Percentiles rank a stretch among this genome's conserved stretches.
phyloP scores from a whole-genome alignment of 2,888 invertebrate genomes.

The Heteromurus nitidus region DNA sequence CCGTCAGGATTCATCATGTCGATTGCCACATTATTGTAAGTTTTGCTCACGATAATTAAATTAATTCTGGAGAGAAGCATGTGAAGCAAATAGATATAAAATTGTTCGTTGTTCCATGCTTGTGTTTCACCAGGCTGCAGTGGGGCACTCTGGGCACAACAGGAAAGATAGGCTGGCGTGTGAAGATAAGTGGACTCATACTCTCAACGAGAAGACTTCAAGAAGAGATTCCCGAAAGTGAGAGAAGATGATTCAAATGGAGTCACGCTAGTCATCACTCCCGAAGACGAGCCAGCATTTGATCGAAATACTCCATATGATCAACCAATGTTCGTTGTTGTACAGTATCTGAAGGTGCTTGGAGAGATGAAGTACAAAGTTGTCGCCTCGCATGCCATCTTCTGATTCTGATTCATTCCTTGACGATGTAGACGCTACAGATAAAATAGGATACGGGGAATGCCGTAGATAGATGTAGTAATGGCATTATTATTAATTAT shows the following conservation, averaged over 20 bases:
- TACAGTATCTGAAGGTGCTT: constrained; percentile 58
- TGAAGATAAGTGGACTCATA: constrained; percentile 69
- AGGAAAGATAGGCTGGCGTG: constrained; percentile 55
- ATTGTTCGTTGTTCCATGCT: neutral
- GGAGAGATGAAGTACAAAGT: constrained; percentile 64
- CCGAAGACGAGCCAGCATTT: constrained; percentile 65
- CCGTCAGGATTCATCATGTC: constrained; percentile 49
- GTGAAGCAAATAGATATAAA: neutral
- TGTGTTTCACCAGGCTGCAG: constrained; percentile 46
- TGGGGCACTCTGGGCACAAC: constrained; percentile 52
- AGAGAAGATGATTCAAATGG: constrained; percentile 59
- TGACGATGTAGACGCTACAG: constrained; percentile 66
- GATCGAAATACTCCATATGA: constrained; percentile 56
- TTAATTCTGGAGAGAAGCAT: too few species aligned
- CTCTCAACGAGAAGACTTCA: constrained; percentile 65
- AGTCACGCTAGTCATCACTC: constrained; percentile 43
- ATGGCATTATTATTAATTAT: neutral
- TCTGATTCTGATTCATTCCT: constrained; percentile 55
- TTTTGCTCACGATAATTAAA: neutral
- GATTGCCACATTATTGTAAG: constrained; percentile 60
- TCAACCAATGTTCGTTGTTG: constrained; percentile 64
- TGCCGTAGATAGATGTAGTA: constrained; percentile 15
- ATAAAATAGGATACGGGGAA: constrained; percentile 21
- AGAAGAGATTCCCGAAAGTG: constrained; percentile 59
- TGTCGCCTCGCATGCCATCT: constrained; percentile 53